Conservation (phyloP, 1,140 invertebrate genomes). For the Musca domestica region DNA sequence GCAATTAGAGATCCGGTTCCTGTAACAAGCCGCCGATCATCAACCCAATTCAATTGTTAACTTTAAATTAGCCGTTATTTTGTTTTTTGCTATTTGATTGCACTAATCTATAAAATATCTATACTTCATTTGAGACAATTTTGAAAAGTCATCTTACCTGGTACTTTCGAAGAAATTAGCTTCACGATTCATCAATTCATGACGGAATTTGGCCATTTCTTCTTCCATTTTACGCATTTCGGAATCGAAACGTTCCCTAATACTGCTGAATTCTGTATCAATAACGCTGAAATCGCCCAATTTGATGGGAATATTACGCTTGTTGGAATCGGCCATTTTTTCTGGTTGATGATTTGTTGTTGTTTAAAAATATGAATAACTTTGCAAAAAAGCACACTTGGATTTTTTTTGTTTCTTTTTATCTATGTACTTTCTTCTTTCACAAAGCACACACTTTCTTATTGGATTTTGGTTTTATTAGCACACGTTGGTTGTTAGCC, state of each 20-base stretch:
- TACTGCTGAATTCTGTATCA: constrained; percentile 94
- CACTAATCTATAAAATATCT: not conserved
- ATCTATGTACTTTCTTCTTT: constrained; percentile 1
- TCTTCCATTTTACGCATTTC: constrained; percentile 99
- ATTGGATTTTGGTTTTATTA: constrained; percentile 2
- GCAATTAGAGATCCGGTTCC: constrained; percentile 2
- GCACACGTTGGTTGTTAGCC: constrained; percentile 12
- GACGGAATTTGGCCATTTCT: constrained; percentile 94
- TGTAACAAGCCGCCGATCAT: not conserved
- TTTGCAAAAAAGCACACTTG: constrained; percentile 1
- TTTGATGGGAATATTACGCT: constrained; percentile 89
- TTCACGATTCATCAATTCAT: constrained; percentile 88
- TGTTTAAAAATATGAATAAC: not conserved
- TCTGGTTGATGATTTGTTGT: constrained; percentile 31
- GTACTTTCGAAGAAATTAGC: constrained; percentile 87
- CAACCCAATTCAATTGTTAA: no score
- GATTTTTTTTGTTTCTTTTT: not conserved
- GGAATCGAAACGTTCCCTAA: constrained; percentile 89
- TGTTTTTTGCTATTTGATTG: no score
- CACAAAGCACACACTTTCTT: not conserved
- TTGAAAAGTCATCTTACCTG: constrained; percentile 64
- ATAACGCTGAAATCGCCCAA: constrained; percentile 92
- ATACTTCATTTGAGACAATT: not conserved
- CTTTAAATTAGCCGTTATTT: constrained; percentile 10
- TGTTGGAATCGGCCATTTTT: constrained; percentile 75